Evolutionary conservation across 2,113 vertebrate species (phyloP).

Genomic region (Protobothrops flavoviridis): DNA sequence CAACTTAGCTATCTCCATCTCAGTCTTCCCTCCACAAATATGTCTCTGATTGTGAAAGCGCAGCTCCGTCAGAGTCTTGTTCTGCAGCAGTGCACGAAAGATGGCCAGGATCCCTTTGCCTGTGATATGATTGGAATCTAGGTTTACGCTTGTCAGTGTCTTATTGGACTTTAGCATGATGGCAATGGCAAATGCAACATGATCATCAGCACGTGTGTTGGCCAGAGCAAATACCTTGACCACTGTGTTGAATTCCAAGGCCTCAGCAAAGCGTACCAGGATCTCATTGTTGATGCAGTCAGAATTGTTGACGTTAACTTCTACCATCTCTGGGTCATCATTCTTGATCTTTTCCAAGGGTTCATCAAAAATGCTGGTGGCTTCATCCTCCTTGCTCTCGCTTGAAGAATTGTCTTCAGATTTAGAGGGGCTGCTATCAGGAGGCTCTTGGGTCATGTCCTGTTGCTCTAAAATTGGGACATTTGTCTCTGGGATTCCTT

Average conservation of each 20-base stretch:
- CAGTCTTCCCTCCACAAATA: constrained; percentile 94
- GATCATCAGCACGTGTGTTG: constrained; percentile 93
- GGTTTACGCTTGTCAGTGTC: constrained; percentile 87
- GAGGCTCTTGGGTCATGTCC: neutral
- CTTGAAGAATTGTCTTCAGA: constrained; percentile 29
- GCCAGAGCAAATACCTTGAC: constrained; percentile 86
- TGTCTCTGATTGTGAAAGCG: constrained; percentile 98
- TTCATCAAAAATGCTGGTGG: constrained; percentile 91
- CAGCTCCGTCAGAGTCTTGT: constrained; percentile 87
- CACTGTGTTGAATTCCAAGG: constrained; percentile 84
- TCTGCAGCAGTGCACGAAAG: constrained; percentile 90
- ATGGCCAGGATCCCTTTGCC: constrained; percentile 93
- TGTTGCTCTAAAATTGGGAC: neutral
- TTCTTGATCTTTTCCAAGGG: constrained; percentile 84
- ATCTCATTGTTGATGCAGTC: constrained; percentile 93
- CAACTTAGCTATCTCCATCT: constrained; percentile 96
- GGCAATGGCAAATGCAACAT: constrained; percentile 90
- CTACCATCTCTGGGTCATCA: constrained; percentile 79
- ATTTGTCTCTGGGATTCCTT: constrained; percentile 37
- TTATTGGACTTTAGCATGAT: constrained; percentile 88
- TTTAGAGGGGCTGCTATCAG: constrained; percentile 42
- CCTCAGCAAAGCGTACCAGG: constrained; percentile 89
- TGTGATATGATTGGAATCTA: constrained; percentile 96
- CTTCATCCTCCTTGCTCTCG: constrained; percentile 70
- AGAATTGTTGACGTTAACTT: constrained; percentile 95